Percentiles rank a stretch among this genome's conserved stretches.
phyloP scores from a whole-genome alignment of 2,888 invertebrate genomes.

The Meta bourneti region DNA sequence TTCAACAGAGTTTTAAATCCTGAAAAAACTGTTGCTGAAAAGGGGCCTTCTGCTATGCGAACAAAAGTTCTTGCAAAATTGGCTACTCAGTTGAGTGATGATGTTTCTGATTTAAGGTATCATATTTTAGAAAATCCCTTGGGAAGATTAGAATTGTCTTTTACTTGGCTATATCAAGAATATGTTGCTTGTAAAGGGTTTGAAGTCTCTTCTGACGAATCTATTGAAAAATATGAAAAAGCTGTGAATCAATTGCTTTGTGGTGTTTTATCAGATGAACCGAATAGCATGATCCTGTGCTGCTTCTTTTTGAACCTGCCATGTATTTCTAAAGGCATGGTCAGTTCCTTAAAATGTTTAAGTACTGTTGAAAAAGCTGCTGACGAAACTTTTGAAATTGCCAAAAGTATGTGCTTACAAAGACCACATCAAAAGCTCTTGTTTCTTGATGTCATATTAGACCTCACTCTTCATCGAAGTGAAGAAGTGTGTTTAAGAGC shows the following conservation, averaged over 20 bases:
- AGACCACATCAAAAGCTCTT: constrained; percentile 91
- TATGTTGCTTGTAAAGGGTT: constrained; percentile 93
- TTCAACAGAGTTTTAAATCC: constrained; percentile 89
- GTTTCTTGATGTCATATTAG: constrained; percentile 89
- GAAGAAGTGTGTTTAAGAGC: constrained; percentile 87
- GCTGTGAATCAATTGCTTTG: constrained; percentile 86
- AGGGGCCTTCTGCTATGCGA: constrained; percentile 54
- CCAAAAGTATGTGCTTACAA: constrained; percentile 92
- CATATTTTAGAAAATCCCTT: constrained; percentile 90
- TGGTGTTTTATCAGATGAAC: constrained; percentile 80
- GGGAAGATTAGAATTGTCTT: constrained; percentile 90
- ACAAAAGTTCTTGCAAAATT: constrained; percentile 91
- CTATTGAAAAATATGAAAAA: constrained; percentile 90
- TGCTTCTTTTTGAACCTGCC: constrained; percentile 94
- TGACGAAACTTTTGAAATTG: constrained; percentile 86
- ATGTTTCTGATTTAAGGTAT: constrained; percentile 82
- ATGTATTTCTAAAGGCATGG: constrained; percentile 91
- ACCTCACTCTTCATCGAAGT: constrained; percentile 85
- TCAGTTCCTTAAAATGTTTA: constrained; percentile 89
- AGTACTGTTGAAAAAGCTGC: constrained; percentile 86
- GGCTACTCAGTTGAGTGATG: constrained; percentile 91
- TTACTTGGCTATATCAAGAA: constrained; percentile 97
- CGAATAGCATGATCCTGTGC: constrained; percentile 82
- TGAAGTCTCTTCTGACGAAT: constrained; percentile 80
- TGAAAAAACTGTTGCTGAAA: constrained; percentile 82